Percentiles rank a stretch among this genome's conserved stretches.
Evolutionary conservation across 1,140 invertebrate species (phyloP).

Genomic region (Drosophila arizonae): DNA sequence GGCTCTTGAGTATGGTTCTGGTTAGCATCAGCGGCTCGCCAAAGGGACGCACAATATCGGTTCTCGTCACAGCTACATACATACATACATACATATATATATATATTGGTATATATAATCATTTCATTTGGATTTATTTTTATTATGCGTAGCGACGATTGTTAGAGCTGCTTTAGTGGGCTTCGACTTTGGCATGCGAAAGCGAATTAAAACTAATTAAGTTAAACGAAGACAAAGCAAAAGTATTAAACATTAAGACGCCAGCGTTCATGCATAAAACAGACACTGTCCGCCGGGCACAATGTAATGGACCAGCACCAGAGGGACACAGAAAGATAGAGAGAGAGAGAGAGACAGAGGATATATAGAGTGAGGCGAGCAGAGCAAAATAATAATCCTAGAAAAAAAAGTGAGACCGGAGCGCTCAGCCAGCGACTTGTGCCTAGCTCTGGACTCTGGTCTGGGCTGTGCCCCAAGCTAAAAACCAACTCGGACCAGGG

Average conservation of each 20-base stretch:
- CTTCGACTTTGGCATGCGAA: slow-evolving; percentile 16
- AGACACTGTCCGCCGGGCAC: slow-evolving; percentile 21
- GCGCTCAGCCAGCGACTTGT: neutral
- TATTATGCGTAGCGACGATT: slow-evolving; percentile 6
- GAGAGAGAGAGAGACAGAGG: neutral
- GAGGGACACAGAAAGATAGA: neutral
- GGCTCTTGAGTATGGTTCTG: slow-evolving; percentile 56
- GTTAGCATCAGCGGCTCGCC: slow-evolving; percentile 75
- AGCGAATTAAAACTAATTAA: slow-evolving; percentile 74
- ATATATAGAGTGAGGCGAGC: neutral
- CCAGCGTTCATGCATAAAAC: slow-evolving; percentile 72
- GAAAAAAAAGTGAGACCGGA: neutral
- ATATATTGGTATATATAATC: slow-evolving; percentile 3
- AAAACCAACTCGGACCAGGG: slow-evolving; percentile 6
- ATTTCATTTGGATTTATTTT: slow-evolving; percentile 1
- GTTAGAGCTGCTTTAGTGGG: slow-evolving; percentile 31
- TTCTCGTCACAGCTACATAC: slow-evolving; percentile 55
- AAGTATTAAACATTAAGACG: slow-evolving; percentile 74
- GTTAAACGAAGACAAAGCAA: slow-evolving; percentile 73
- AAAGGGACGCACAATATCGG: slow-evolving; percentile 61
- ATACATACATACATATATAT: slow-evolving; percentile 1
- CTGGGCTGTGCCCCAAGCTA: slow-evolving; percentile 5
- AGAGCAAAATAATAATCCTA: neutral
- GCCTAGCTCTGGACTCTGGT: neutral
- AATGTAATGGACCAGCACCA: slow-evolving; percentile 39